These are phyloP conservation scores for Acrocephalus kingi DNA, from an alignment of 2,113 vertebrate species.

Conservation along the genomic window DNA sequence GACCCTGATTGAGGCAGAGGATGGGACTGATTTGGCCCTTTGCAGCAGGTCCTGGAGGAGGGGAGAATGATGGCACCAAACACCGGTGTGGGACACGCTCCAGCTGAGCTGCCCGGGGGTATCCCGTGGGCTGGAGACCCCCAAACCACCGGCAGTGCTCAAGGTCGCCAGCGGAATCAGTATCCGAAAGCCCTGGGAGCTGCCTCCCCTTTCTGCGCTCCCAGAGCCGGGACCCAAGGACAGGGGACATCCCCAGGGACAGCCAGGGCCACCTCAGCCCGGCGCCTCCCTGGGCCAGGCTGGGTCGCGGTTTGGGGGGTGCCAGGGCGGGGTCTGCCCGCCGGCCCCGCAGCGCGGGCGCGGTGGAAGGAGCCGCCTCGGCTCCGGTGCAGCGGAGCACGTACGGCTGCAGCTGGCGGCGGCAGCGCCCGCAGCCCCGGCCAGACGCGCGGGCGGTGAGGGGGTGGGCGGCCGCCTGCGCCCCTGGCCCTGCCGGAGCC, in stretches of 20 bases:
- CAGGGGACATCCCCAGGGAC: neutral
- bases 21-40: rapidly evolving
- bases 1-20: neutral
- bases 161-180: rapidly evolving
- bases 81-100: rapidly evolving
- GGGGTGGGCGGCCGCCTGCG: neutral
- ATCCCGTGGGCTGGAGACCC: neutral
- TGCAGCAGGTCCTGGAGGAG: rapidly evolving
- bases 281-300: neutral
- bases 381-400: neutral
- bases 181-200: neutral
- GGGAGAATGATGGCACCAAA: neutral
- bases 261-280: neutral
- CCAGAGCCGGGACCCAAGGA: neutral
- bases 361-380: neutral
- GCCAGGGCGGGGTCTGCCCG: neutral
- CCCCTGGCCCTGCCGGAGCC: neutral
- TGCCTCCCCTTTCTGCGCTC: rapidly evolving
- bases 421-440: neutral
- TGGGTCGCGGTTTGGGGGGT: neutral
- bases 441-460: neutral
- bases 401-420: neutral
- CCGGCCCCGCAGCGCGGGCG: neutral
- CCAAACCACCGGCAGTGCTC: neutral
- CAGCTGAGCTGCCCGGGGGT: rapidly evolving